phyloP scores from a whole-genome alignment of 2,888 invertebrate species.

The Cephus pygmeus region DNA sequence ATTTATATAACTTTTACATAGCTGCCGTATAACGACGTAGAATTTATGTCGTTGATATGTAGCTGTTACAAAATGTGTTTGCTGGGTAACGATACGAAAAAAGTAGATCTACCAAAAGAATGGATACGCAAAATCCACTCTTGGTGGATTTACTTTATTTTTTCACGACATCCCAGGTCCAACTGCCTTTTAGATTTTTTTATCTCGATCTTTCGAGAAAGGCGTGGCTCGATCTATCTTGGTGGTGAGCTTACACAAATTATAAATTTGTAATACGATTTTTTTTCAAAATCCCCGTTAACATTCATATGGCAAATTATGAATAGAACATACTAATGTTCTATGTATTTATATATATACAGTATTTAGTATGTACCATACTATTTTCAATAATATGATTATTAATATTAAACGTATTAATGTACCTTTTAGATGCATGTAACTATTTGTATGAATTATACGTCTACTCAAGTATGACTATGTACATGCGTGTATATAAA shows the following conservation, averaged over 20 bases:
- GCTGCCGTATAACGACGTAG: background rate
- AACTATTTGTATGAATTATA: conserved; percentile 1
- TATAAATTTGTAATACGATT: background rate
- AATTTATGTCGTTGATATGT: background rate
- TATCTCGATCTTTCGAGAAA: conserved; percentile 23
- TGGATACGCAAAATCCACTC: background rate
- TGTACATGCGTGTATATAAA: background rate
- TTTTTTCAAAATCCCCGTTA: background rate
- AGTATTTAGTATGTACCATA: conserved; percentile 9
- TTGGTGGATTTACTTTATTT: background rate
- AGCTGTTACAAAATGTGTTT: too few species aligned
- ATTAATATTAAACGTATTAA: background rate
- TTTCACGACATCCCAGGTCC: background rate
- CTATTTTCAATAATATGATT: background rate
- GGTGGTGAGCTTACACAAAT: background rate
- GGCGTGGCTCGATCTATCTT: conserved; percentile 10
- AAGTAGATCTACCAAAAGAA: background rate
- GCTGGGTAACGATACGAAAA: background rate
- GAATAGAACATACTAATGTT: conserved; percentile 10
- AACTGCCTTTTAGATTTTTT: conserved; percentile 16
- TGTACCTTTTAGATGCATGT: background rate
- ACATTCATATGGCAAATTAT: conserved; percentile 21
- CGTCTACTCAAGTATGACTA: background rate
- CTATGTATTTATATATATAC: conserved; percentile 18
- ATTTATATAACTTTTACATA: background rate